Conservation (phyloP, 2,888 invertebrate species). For the Drosophila demipolita region DNA sequence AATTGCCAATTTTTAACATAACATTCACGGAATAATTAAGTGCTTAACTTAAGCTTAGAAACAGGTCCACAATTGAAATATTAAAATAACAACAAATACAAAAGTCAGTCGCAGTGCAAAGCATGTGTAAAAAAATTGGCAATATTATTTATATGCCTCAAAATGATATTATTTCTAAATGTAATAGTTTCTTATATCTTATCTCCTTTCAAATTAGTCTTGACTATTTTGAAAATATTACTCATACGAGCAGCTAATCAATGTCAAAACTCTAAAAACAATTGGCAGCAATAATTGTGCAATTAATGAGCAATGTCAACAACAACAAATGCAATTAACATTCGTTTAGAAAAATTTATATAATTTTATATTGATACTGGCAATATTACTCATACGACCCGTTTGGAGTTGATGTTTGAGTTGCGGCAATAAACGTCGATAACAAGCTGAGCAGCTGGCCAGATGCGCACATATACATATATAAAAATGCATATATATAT, state of each 20-base stretch:
- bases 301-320: constrained; percentile 42
- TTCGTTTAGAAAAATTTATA: neutral
- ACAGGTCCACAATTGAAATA: neutral
- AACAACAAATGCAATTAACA: constrained; percentile 28
- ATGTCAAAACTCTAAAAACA: constrained; percentile 1
- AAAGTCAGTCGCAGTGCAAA: neutral
- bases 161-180: neutral
- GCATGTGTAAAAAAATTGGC: neutral
- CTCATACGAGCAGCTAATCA: constrained; percentile 39
- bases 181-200: neutral
- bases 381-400: constrained; percentile 53
- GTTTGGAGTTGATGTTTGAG: constrained; percentile 36
- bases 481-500: neutral
- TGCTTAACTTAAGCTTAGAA: neutral
- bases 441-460: constrained; percentile 8
- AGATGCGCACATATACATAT: neutral
- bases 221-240: constrained; percentile 30
- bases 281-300: constrained; percentile 28
- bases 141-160: neutral
- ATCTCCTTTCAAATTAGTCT: neutral
- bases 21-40: neutral
- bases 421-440: constrained; percentile 30
- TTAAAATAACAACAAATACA: neutral
- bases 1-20: neutral
- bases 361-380: constrained; percentile 1